A percentile compares a stretch with the other conserved stretches of the same genome.
Evolutionary conservation across 2,113 vertebrate genomes (phyloP).

Genomic region (Butorides virescens): DNA sequence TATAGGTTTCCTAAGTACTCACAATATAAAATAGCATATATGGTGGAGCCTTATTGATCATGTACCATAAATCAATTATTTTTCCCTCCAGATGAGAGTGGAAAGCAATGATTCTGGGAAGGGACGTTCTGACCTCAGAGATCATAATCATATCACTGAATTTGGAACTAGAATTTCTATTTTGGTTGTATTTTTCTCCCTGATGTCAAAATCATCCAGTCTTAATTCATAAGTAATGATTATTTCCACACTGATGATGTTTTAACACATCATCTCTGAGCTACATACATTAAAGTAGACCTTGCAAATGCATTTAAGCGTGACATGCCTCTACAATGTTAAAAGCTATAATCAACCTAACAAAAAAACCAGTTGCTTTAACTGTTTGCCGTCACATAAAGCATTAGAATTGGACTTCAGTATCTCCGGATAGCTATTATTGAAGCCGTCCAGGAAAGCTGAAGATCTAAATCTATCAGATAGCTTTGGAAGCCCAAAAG

Average conservation of each 20-base stretch:
- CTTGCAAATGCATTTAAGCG: not conserved
- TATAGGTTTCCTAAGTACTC: not conserved
- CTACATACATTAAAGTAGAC: not conserved
- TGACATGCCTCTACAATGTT: not conserved
- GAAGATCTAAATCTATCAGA: not conserved
- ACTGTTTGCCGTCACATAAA: not conserved
- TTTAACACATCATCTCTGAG: not conserved
- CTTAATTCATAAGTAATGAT: not conserved
- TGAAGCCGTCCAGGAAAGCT: not conserved
- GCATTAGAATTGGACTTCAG: not conserved
- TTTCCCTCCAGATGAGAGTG: not conserved
- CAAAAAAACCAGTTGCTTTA: not conserved
- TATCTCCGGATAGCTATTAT: not conserved
- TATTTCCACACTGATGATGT: not conserved
- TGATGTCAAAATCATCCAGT: not conserved
- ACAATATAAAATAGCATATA: not conserved
- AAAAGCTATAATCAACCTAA: not conserved
- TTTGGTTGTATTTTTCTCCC: not conserved
- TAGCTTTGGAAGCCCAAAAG: not conserved
- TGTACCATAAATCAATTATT: not conserved
- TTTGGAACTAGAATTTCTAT: not conserved
- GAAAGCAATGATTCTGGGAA: constrained; percentile 18
- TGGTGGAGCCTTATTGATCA: not conserved
- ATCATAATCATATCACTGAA: not conserved
- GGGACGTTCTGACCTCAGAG: not conserved